These are phyloP conservation scores for Pelvicachromis taeniatus DNA, from an alignment of 2,113 vertebrate species.

Conservation along the genomic window DNA sequence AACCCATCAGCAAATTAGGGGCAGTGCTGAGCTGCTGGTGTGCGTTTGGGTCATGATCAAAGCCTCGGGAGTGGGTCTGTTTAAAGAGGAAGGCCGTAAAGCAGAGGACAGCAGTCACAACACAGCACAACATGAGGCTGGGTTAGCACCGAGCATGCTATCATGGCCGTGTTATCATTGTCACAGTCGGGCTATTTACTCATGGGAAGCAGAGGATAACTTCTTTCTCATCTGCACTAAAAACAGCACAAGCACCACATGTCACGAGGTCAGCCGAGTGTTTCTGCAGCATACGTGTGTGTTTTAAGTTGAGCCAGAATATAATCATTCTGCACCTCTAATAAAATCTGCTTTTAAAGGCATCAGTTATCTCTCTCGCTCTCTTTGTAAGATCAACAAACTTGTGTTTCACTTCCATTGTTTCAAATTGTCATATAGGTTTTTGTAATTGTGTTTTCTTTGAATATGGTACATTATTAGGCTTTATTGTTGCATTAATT, in stretches of 20 bases:
- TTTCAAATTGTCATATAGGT: neutral
- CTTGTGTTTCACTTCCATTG: neutral
- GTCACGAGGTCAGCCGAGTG: neutral
- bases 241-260: conserved; percentile 8
- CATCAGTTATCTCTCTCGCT: neutral
- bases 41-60: conserved; percentile 50
- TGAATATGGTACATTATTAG: neutral
- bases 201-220: conserved; percentile 14
- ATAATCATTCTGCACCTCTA: neutral
- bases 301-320: neutral
- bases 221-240: conserved; percentile 40
- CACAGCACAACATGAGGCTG: conserved; percentile 28
- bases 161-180: conserved; percentile 39
- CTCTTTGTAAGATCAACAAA: neutral
- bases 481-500: neutral
- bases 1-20: conserved; percentile 65
- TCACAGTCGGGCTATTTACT: conserved; percentile 17
- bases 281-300: neutral
- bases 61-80: conserved; percentile 31
- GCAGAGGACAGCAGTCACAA: conserved; percentile 37
- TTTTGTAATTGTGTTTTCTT: neutral
- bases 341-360: neutral
- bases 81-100: conserved; percentile 28
- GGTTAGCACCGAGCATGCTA: conserved; percentile 7
- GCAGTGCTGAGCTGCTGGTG: conserved; percentile 28